Base-by-base conservation (phyloP, 1,140 invertebrate genomes). In the Phymastichus coffea region DNA sequence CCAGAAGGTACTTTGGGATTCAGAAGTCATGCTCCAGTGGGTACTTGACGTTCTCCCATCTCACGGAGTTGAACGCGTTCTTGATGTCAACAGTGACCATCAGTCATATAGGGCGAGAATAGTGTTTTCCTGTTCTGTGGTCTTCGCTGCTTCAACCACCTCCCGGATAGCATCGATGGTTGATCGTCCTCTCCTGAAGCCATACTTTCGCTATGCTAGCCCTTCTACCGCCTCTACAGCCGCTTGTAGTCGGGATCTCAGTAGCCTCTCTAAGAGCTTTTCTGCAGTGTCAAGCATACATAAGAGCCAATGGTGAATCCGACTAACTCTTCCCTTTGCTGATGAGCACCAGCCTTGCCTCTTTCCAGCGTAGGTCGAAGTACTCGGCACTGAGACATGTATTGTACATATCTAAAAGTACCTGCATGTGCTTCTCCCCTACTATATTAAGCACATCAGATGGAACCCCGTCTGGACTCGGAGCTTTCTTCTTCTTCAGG, bases 221-320 rank as follows among this genome's bases (percentile, higher is more conserved):
- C 17, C 35, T 0, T 35, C 20, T 2, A 37, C 51, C 7, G 14
- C 23, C 17, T 40, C 7, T 8, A 53, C 4, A 3, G 22, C 51
- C 8, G 9, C 33, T 12, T 23, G 25, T 10, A 52, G 33, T 12
- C 20, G 25, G 15, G 35, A n/a, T 38, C 25, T 53, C 10, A 53
- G 3, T 8, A 53, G 9, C 14, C 23, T 28, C 15, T 53, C 35
- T 2, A 53, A n/a, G 14, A 53, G 35, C 17, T 53, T 41, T n/a
- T n/a, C n/a, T n/a, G n/a, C 23, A 20, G 51, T 53, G 22, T 48
- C 35, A 3, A 59, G 19, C 49, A 49, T 49, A 17, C 25, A 52
- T 28, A 63, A 51, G 14, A 46, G 55, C n/a, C 19, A 51, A 28
- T 10, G 57, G 7, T 0, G 51, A n/a, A 15, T 37, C 20, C 3